Evolutionary conservation across 2,888 invertebrate species (phyloP).

Genomic region (Brenthis hecate): DNA sequence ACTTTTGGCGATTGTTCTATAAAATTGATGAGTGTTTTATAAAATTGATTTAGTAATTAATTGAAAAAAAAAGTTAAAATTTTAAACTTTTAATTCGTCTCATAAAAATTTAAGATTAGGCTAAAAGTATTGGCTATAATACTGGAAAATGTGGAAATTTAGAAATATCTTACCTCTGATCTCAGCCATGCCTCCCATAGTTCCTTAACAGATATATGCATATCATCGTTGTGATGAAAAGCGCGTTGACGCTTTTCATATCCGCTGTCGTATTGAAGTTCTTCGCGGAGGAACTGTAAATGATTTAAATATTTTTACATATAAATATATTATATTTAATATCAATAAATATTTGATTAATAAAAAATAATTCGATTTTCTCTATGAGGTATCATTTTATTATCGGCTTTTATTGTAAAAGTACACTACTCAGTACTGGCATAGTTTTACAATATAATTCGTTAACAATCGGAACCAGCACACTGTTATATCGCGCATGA

Average conservation of each 20-base stretch:
- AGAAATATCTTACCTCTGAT: slow-evolving; percentile 86
- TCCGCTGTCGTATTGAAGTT: slow-evolving; percentile 96
- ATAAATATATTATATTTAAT: background rate
- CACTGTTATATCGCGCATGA: too few species aligned
- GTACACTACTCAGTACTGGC: too few species aligned
- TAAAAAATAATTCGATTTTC: background rate
- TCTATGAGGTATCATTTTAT: too few species aligned
- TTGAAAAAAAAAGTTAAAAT: too few species aligned
- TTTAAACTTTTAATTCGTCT: too few species aligned
- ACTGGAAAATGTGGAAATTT: background rate
- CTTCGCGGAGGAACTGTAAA: slow-evolving; percentile 95
- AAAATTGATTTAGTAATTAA: too few species aligned
- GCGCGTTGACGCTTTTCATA: slow-evolving; percentile 95
- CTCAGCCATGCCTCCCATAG: slow-evolving; percentile 98
- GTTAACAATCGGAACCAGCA: too few species aligned
- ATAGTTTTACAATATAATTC: too few species aligned
- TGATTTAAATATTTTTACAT: background rate
- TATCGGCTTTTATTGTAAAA: too few species aligned
- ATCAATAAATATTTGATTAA: background rate
- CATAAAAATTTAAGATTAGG: too few species aligned
- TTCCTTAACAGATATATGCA: slow-evolving; percentile 98
- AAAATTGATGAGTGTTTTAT: too few species aligned
- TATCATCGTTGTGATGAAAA: slow-evolving; percentile 98
- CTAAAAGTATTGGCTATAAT: background rate
- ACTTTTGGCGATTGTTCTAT: too few species aligned